These are phyloP conservation scores for Caracal caracal DNA, from an alignment of 2,113 vertebrate species.

Conservation along the genomic window DNA sequence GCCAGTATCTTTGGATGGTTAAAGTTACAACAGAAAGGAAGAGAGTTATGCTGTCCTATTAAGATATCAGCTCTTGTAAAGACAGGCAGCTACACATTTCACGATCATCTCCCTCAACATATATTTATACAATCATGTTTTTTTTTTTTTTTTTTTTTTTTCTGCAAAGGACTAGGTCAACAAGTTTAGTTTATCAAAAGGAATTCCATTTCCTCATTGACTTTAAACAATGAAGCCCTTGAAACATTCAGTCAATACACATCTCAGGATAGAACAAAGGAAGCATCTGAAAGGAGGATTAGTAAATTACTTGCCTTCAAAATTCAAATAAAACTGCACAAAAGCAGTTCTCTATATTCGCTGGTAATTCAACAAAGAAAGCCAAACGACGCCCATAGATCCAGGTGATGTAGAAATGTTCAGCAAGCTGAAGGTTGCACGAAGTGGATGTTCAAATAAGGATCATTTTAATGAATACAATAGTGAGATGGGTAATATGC, in stretches of 20 bases:
- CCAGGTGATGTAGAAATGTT: not conserved
- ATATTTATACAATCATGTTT: slow-evolving; percentile 58
- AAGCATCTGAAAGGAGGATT: slow-evolving; percentile 70
- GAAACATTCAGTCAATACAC: slow-evolving; percentile 76
- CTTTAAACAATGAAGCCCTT: slow-evolving; percentile 71
- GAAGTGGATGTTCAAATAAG: slow-evolving; percentile 19
- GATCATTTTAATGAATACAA: not conserved
- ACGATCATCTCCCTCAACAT: slow-evolving; percentile 55
- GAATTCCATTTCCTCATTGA: slow-evolving; percentile 75
- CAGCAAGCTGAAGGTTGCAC: slow-evolving; percentile 9
- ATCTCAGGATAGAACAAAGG: slow-evolving; percentile 75
- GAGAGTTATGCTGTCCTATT: not conserved
- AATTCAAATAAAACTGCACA: slow-evolving; percentile 65
- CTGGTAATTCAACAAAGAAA: slow-evolving; percentile 51
- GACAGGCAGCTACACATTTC: not conserved
- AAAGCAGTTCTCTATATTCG: slow-evolving; percentile 34
- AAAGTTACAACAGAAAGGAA: not conserved
- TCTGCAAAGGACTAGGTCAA: slow-evolving; percentile 59
- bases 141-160: slow-evolving; percentile 40
- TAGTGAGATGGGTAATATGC: not conserved
- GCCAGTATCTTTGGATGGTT: not conserved
- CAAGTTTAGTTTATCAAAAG: slow-evolving; percentile 74
- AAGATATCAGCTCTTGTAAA: slow-evolving; percentile 44
- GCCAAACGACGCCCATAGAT: not conserved
- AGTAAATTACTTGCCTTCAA: slow-evolving; percentile 68